phyloP scores from a whole-genome alignment of 2,113 vertebrate species.

The Hippopotamus amphibius region DNA sequence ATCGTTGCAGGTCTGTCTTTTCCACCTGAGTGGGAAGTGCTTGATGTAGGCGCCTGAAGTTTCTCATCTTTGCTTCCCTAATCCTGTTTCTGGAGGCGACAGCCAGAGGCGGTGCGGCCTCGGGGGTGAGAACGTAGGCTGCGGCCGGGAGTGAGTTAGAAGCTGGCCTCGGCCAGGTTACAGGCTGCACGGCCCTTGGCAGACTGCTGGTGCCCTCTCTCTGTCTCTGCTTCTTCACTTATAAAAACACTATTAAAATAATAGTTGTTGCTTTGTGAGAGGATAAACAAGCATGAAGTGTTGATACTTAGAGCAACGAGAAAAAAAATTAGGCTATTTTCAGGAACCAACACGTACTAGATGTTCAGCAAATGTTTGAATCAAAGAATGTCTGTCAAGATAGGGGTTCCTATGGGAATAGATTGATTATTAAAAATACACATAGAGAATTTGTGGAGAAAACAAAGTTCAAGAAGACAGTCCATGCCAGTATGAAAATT shows the following conservation, averaged over 20 bases:
- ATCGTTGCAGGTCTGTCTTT: neutral
- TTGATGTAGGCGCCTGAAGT: neutral
- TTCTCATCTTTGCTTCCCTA: slow-evolving; percentile 22
- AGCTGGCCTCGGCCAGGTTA: neutral
- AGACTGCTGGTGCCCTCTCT: neutral
- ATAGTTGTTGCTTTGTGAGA: neutral
- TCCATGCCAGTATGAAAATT: neutral
- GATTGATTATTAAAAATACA: neutral
- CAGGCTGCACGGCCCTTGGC: neutral
- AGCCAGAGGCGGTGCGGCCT: neutral
- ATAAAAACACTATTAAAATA: neutral
- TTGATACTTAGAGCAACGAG: neutral
- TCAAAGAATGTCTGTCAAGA: slow-evolving; percentile 6
- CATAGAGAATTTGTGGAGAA: neutral
- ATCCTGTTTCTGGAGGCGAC: slow-evolving; percentile 12
- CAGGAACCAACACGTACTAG: neutral
- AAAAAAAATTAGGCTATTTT: slow-evolving; percentile 11
- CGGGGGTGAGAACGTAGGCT: neutral
- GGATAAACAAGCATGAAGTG: neutral
- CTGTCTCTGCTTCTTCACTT: neutral
- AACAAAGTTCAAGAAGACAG: neutral
- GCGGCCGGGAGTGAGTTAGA: neutral
- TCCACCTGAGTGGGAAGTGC: neutral
- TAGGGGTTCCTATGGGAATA: neutral
- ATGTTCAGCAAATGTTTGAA: slow-evolving; percentile 17